Percentiles rank a stretch among this genome's conserved stretches.
Conservation (phyloP, 2,797 vertebrate species). For the Hyperoplus immaculatus region DNA sequence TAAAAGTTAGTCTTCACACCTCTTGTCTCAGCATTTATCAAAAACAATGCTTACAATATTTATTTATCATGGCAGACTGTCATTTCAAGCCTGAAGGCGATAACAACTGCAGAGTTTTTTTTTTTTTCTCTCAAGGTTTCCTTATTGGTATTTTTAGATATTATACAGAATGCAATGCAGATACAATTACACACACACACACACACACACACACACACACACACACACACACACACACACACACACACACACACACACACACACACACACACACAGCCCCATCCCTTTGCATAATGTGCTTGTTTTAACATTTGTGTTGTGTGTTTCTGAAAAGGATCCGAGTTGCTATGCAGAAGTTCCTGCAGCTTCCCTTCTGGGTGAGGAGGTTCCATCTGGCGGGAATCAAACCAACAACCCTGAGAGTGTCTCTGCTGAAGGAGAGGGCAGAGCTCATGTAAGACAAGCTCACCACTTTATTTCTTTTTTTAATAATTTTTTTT, state of each 20-base stretch:
- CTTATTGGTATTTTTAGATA: no score
- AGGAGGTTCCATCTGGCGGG: slow-evolving; percentile 88
- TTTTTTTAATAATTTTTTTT: no score
- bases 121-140: no score
- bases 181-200: neutral
- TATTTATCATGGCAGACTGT: neutral
- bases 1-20: no score
- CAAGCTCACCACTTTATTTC: neutral
- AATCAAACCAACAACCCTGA: slow-evolving; percentile 87
- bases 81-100: neutral
- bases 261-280: no score
- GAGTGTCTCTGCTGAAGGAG: slow-evolving; percentile 81
- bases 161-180: no score
- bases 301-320: neutral
- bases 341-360: slow-evolving; percentile 82
- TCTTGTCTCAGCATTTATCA: neutral
- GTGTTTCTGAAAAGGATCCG: slow-evolving; percentile 81
- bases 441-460: slow-evolving; percentile 89
- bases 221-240: no score
- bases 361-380: slow-evolving; percentile 89
- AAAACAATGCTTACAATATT: no score
- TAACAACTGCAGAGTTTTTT: neutral
- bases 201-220: no score
- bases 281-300: no score
- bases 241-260: no score